These are phyloP conservation scores for Chloromyia formosa DNA, from an alignment of 2,888 invertebrate genomes.

Conservation along the genomic window DNA sequence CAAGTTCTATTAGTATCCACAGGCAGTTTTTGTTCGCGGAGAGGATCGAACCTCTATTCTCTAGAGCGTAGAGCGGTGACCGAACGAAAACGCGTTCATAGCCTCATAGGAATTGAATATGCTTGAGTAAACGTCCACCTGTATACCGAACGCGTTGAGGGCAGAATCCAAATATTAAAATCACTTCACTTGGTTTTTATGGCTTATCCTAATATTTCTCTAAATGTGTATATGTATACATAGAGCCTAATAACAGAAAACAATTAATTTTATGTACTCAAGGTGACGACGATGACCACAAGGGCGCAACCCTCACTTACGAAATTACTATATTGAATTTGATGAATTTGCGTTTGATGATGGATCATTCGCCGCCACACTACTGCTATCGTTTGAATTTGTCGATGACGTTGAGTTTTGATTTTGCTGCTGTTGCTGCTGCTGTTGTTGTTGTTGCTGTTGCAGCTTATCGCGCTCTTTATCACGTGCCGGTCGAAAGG, in stretches of 20 bases:
- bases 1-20: too few relatives aligned
- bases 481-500: conserved; percentile 84
- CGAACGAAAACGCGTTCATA: too few relatives aligned
- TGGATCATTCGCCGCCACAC: neutral
- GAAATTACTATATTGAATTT: conserved; percentile 35
- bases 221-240: neutral
- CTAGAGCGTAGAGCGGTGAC: too few relatives aligned
- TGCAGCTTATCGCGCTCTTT: conserved; percentile 71
- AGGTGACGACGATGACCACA: too few relatives aligned
- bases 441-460: conserved; percentile 54
- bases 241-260: neutral
- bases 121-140: too few relatives aligned
- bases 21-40: too few relatives aligned
- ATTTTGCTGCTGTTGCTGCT: conserved; percentile 53
- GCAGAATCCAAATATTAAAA: too few relatives aligned
- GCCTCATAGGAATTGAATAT: too few relatives aligned
- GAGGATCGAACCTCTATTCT: too few relatives aligned
- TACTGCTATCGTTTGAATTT: conserved; percentile 5
- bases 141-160: too few relatives aligned
- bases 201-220: neutral
- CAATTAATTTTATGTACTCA: neutral
- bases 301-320: too few relatives aligned
- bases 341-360: conserved; percentile 27
- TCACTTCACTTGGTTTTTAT: too few relatives aligned
- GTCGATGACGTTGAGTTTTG: neutral